A percentile compares a stretch with the other conserved stretches of the same genome.
These are phyloP conservation scores for Papilio dardanus DNA, from an alignment of 1,140 invertebrate genomes.

Conservation along the genomic window DNA sequence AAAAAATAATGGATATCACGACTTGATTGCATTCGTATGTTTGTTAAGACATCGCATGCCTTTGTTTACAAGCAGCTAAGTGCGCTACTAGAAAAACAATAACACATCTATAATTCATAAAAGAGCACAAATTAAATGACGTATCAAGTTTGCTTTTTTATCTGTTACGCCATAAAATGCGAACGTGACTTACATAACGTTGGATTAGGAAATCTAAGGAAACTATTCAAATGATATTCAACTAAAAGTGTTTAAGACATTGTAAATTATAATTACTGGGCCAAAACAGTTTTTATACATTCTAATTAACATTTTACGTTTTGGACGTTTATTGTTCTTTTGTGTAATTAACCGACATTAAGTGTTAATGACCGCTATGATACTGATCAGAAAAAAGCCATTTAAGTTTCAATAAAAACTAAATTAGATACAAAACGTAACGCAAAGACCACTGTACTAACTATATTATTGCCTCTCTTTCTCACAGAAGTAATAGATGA, in stretches of 20 bases:
- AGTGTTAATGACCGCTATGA: conserved; percentile 7
- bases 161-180: background rate
- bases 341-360: conserved; percentile 9
- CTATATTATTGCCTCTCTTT: background rate
- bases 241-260: background rate
- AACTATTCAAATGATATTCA: background rate
- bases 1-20: background rate
- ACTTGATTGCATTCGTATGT: background rate
- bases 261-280: background rate
- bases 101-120: background rate
- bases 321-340: background rate
- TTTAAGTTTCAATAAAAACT: background rate
- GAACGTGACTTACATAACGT: background rate
- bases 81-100: conserved; percentile 1
- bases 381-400: conserved; percentile 8
- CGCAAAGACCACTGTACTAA: background rate
- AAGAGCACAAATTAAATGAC: background rate
- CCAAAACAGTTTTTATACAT: background rate
- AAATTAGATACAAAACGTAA: background rate
- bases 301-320: background rate
- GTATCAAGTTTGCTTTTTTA: background rate
- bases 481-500: background rate
- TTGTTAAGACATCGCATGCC: background rate
- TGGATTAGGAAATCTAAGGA: background rate
- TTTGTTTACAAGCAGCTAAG: background rate